phyloP scores from a whole-genome alignment of 1,140 invertebrate species.

The Drosophila sturtevanti region DNA sequence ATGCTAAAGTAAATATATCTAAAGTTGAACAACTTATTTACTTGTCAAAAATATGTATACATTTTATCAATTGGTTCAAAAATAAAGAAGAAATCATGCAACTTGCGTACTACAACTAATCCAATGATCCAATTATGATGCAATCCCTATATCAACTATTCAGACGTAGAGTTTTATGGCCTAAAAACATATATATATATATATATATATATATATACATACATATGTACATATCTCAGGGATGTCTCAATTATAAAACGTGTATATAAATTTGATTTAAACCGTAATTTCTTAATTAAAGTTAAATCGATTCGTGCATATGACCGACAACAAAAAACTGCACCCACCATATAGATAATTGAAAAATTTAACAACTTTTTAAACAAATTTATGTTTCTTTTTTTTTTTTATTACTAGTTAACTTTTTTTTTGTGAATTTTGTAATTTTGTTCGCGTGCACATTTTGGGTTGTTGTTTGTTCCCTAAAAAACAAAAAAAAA shows the following conservation, averaged over 20 bases:
- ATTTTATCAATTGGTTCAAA: no score
- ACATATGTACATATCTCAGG: no score
- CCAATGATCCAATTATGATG: no score
- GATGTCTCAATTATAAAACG: constrained; percentile 24
- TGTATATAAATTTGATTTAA: constrained; percentile 11
- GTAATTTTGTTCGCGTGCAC: constrained; percentile 75
- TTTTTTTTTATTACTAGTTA: not conserved
- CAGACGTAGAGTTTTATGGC: no score
- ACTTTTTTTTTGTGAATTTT: constrained; percentile 61
- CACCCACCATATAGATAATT: constrained; percentile 32
- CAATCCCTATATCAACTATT: no score
- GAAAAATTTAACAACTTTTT: constrained; percentile 65
- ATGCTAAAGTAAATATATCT: no score
- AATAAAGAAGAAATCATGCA: no score
- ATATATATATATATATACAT: not conserved
- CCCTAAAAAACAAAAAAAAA: constrained; percentile 31
- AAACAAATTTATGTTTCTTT: constrained; percentile 40
- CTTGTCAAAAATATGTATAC: no score
- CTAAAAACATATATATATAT: no score
- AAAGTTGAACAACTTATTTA: no score
- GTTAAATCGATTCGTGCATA: not conserved
- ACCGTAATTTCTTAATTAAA: not conserved
- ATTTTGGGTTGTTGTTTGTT: constrained; percentile 39
- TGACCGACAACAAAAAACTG: not conserved
- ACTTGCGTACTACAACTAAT: no score